Percentiles rank a stretch among this genome's conserved stretches.
Conservation (phyloP, 1,140 invertebrate species). For the Drosophila rufa region DNA sequence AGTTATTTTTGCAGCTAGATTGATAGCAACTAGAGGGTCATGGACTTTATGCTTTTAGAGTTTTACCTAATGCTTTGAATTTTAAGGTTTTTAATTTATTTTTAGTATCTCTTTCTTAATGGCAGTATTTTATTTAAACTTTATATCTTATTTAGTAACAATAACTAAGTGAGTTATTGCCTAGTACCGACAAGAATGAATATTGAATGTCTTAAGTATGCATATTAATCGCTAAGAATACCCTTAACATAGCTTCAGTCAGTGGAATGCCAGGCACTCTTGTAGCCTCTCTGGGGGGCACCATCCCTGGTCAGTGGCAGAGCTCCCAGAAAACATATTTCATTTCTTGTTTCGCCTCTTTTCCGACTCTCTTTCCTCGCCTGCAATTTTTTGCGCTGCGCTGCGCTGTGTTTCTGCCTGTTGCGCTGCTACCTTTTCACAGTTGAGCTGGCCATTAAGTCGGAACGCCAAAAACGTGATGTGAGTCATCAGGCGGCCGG, state of each 20-base stretch:
- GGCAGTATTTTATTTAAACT: background rate
- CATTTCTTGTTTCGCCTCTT: conserved; percentile 58
- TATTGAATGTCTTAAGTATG: background rate
- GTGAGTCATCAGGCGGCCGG: conserved; percentile 85
- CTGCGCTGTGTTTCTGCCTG: conserved; percentile 21
- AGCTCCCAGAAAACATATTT: conserved; percentile 60
- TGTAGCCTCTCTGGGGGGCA: conserved; percentile 1
- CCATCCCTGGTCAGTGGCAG: conserved; percentile 2
- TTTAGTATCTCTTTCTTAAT: background rate
- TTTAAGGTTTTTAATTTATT: background rate
- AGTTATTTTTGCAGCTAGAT: background rate
- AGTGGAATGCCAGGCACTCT: conserved; percentile 1
- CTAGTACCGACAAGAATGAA: background rate
- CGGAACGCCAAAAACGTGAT: conserved; percentile 81
- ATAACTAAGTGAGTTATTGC: background rate
- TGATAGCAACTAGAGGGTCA: background rate
- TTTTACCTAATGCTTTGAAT: background rate
- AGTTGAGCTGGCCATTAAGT: conserved; percentile 75
- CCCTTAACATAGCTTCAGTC: background rate
- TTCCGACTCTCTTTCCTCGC: conserved; percentile 24
- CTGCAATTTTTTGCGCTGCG: conserved; percentile 30
- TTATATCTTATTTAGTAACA: background rate
- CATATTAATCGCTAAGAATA: background rate
- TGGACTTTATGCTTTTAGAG: background rate
- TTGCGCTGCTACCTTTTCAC: conserved; percentile 62